A percentile compares a stretch with the other conserved stretches of the same genome.
Evolutionary conservation across 2,797 vertebrate genomes (phyloP).

Genomic region (Cirrhinus molitorella): DNA sequence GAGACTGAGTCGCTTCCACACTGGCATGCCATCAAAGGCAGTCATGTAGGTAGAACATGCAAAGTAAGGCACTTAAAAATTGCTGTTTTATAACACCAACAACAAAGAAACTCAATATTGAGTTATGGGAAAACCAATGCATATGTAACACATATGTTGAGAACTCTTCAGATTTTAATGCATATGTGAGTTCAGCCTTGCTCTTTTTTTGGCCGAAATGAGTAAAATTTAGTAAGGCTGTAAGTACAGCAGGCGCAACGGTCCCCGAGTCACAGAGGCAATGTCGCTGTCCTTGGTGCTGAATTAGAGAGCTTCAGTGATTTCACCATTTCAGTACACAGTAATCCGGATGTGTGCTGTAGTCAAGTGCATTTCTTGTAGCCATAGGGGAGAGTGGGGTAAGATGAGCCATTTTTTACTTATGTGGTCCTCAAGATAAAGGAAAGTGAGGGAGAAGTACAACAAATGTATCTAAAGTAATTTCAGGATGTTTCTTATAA

Average conservation of each 20-base stretch:
- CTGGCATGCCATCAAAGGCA: conserved; percentile 68
- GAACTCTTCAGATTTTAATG: neutral
- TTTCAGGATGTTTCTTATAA: no score
- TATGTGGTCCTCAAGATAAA: no score
- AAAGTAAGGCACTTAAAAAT: neutral
- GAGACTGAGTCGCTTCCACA: conserved; percentile 58
- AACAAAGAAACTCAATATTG: neutral
- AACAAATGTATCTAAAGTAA: no score
- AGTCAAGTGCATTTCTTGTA: neutral
- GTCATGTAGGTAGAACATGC: conserved; percentile 52
- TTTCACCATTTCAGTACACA: neutral
- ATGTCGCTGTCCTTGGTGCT: neutral
- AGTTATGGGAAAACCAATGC: neutral
- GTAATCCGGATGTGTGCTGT: neutral
- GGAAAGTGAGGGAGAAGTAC: no score
- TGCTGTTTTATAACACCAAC: neutral
- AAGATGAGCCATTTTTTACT: no score
- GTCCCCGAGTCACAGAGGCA: neutral
- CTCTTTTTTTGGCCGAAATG: neutral
- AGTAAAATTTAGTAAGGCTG: neutral
- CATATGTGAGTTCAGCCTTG: neutral
- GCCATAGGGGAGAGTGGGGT: no score
- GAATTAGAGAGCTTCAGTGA: neutral
- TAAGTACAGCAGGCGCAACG: neutral
- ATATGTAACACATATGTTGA: neutral